phyloP scores from a whole-genome alignment of 2,797 vertebrate species.

The Catostomus latipinnis region DNA sequence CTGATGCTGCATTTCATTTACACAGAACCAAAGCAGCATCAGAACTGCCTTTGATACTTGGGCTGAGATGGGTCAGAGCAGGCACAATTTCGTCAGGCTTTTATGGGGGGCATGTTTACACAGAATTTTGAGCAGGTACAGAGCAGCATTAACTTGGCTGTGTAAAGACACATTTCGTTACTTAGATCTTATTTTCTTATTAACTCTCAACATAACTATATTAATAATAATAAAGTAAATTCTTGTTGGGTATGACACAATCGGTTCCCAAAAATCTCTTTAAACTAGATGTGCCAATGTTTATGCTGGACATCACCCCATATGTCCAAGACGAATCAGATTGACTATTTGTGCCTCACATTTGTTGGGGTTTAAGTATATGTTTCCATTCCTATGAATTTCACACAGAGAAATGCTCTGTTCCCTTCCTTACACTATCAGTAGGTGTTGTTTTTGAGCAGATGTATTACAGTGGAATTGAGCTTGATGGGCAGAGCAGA shows the following conservation, averaged over 20 bases:
- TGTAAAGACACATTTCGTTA: too few relatives aligned
- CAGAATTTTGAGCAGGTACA: too few relatives aligned
- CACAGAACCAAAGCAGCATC: too few relatives aligned
- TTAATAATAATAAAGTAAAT: background rate
- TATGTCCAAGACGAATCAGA: too few relatives aligned
- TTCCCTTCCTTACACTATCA: background rate
- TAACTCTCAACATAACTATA: background rate
- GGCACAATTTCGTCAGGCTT: too few relatives aligned
- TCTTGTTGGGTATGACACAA: background rate
- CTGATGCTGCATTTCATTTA: too few relatives aligned
- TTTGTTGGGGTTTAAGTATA: background rate
- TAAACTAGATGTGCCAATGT: conserved; percentile 1
- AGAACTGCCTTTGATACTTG: too few relatives aligned
- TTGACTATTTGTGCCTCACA: background rate
- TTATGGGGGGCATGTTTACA: too few relatives aligned
- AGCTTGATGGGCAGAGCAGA: background rate
- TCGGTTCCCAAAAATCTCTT: background rate
- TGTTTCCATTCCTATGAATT: background rate
- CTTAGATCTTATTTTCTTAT: too few relatives aligned
- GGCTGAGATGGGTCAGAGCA: too few relatives aligned
- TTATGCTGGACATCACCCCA: conserved; percentile 1
- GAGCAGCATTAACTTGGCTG: too few relatives aligned
- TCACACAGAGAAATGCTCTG: background rate
- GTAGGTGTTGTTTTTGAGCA: background rate
- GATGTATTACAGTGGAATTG: conserved; percentile 1